Base-by-base conservation (phyloP, 2,113 vertebrate genomes). In the Panthera uncia region DNA sequence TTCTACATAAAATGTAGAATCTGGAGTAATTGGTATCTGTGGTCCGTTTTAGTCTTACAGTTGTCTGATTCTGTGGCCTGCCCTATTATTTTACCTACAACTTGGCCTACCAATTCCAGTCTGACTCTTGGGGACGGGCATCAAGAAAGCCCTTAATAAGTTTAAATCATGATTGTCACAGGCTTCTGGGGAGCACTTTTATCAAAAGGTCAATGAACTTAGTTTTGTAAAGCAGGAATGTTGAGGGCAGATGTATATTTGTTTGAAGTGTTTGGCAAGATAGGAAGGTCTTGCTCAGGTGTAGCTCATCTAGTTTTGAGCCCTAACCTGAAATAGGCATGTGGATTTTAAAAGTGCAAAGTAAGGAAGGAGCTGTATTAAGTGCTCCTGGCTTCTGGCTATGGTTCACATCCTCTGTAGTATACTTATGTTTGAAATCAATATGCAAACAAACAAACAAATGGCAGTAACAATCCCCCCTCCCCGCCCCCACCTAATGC, bases 241-340 rank as follows among this genome's bases (percentile, higher is more conserved):
- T 96, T 69, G 66, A 86, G 21, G 91, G 90, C 85, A 63, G 89
- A 93, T 97, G 29, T 97, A 94, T 97, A 73, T 97, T 98, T 98
- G 90, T 92, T 97, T 97, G 95, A 97, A 97, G 93, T 95, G n/a
- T 97, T 98, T 96, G 88, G 97, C 94, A 98, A 96, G 97, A 97
- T 88, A 95, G 95, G 98, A 98, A 93, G 33, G 93, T 98, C 89
- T 96, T 97, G 94, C 95, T 96, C 78, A 96, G 80, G 92, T 81
- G 91, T 93, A 96, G 89, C 93, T 98, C 85, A 96, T 50, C 41
- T 96, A 97, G 55, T 92, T 97, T 96, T 93, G 87, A 98, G 83
- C 82, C 65, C 84, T 80, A 97, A 45, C 85, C 88, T 97, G 92
- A 98, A 98, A 96, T 94, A 98, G 93, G 96, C 92, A 95, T 92